Base-by-base conservation (phyloP, 1,140 invertebrate genomes). In the Campoletis sonorensis region DNA sequence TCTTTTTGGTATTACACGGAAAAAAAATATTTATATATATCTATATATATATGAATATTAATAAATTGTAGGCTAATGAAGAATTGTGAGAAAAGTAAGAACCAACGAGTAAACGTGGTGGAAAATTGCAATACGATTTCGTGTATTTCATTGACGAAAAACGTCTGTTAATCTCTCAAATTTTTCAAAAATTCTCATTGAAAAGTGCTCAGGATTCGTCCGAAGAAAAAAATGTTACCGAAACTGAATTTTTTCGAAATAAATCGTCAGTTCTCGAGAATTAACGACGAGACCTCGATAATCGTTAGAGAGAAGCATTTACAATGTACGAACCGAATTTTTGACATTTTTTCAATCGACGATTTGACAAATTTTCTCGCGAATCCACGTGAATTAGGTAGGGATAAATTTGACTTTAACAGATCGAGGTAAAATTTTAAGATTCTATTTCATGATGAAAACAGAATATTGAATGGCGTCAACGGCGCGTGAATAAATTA, bases 41-140 rank as follows among this genome's bases (percentile, higher is more conserved):
- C n/a, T n/a, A n/a, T n/a, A n/a, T n/a, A n/a, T 33, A 61, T 87
- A 85, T 88, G 85, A 72, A 83, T 87, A 88, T n/a, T n/a, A 83
- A 40, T 71, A 86, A 85, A 81, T 73, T 80, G 70, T 80, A 70
- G 79, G 40, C 5, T 45, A 45, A 45, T 45, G 40, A 45, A 13
- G 40, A 45, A 45, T 1, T 10, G 40, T 13, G 40, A 45, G 40
- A 45, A 45, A 13, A 45, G 13, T 11, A 45, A 45, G 8, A 45
- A 45, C 13, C 40, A 45, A 45, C 40, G 40, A 45, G 40, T 45
- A 45, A 45, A 11, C 8, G 40, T 45, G 40, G 40, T 45, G 40
- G 40, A 45, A 10, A 45, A 45, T 13, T 45, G 40, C 40, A 45
- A 11, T 45, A 45, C 40, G 40, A 11, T 45, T 45, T 45, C 13